Percentiles rank a stretch among this genome's conserved stretches.
phyloP scores from a whole-genome alignment of 2,113 vertebrate species.

The Lucifuga dentata region DNA sequence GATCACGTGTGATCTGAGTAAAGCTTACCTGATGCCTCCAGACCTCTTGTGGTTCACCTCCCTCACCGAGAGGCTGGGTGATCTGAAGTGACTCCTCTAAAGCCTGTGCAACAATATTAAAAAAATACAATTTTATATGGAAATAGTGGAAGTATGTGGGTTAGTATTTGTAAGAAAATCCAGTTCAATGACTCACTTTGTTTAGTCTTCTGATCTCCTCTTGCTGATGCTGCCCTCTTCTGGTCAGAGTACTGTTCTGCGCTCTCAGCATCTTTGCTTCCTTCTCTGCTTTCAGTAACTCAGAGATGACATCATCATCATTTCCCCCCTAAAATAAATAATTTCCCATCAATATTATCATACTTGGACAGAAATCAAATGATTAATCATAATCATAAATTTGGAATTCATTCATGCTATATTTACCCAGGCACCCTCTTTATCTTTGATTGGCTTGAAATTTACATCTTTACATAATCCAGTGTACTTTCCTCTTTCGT shows the following conservation, averaged over 20 bases:
- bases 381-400: too few relatives aligned
- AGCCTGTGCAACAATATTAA: constrained; percentile 40
- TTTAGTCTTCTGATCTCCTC: constrained; percentile 74
- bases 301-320: neutral
- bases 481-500: neutral
- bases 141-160: too few relatives aligned
- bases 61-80: neutral
- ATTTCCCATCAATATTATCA: neutral
- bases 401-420: too few relatives aligned
- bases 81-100: constrained; percentile 46
- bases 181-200: constrained; percentile 43
- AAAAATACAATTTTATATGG: neutral
- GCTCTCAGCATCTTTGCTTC: constrained; percentile 46
- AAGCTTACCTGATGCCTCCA: constrained; percentile 76
- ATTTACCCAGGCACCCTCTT: constrained; percentile 30
- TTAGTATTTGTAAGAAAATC: too few relatives aligned
- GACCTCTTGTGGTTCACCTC: constrained; percentile 48
- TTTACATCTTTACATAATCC: neutral
- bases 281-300: constrained; percentile 38
- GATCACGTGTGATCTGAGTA: too few relatives aligned
- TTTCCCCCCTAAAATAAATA: constrained; percentile 38
- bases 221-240: constrained; percentile 58
- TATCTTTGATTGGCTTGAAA: neutral
- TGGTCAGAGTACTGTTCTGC: constrained; percentile 54
- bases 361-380: too few relatives aligned